Percentiles rank a stretch among this genome's conserved stretches.
Conservation (phyloP, 1,140 invertebrate genomes). For the Oedothorax gibbosus region DNA sequence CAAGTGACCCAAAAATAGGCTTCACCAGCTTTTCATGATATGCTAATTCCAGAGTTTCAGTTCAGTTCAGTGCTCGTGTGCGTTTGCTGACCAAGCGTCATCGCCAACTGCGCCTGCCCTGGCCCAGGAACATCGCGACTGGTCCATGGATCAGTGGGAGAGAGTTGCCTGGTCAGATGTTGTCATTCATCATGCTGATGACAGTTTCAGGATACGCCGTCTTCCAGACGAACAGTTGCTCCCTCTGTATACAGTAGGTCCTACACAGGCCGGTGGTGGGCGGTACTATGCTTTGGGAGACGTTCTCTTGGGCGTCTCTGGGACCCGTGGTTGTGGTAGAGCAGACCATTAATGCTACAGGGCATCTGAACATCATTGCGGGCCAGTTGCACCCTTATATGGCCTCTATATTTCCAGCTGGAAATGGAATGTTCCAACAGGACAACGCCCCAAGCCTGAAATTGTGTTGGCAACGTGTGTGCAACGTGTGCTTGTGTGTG, state of each 20-base stretch:
- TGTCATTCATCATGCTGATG: conserved; percentile 1
- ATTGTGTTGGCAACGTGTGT: neutral
- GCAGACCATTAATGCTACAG: neutral
- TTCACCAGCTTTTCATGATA: too few species aligned
- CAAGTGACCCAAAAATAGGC: too few species aligned
- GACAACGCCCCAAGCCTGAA: neutral
- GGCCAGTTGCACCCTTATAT: too few species aligned
- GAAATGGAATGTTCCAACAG: neutral
- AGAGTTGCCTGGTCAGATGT: neutral
- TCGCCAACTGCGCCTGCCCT: conserved; percentile 22
- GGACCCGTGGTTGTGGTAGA: conserved; percentile 5
- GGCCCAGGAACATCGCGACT: neutral
- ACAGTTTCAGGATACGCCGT: neutral
- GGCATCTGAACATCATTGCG: conserved; percentile 1
- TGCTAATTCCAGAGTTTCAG: too few species aligned
- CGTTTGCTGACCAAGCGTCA: conserved; percentile 29
- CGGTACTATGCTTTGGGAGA: conserved; percentile 15
- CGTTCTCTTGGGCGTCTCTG: conserved; percentile 14
- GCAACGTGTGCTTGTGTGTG: neutral
- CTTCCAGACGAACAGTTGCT: neutral
- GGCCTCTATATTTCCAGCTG: too few species aligned
- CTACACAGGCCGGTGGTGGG: neutral
- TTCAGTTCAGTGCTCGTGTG: neutral
- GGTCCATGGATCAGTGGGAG: neutral
- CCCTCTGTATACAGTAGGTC: neutral